phyloP scores from a whole-genome alignment of 1,140 invertebrate genomes.

The Chironomus tepperi region DNA sequence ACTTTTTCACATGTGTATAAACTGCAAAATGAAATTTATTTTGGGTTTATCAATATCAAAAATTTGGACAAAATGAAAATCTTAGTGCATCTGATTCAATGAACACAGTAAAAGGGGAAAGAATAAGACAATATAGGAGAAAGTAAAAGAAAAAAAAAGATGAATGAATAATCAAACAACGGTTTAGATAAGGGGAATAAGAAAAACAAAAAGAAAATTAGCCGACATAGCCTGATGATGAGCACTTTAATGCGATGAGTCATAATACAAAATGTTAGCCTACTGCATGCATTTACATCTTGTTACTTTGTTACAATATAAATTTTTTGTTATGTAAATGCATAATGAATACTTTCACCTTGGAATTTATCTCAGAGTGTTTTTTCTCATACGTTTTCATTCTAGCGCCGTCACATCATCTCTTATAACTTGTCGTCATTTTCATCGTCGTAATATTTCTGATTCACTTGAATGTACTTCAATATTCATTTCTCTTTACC shows the following conservation, averaged over 20 bases:
- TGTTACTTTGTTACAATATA: no score
- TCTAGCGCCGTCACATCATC: no score
- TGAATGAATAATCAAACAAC: background rate
- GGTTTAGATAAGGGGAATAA: background rate
- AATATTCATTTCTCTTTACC: no score
- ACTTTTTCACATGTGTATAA: no score
- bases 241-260: slow-evolving; percentile 1
- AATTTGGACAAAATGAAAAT: no score
- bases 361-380: background rate
- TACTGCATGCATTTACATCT: background rate
- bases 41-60: no score
- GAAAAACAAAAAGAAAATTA: slow-evolving; percentile 1
- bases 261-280: background rate
- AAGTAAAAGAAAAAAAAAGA: background rate
- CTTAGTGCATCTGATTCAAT: no score
- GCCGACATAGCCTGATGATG: background rate
- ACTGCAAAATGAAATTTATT: no score
- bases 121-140: background rate
- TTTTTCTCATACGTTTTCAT: background rate
- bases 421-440: no score
- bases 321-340: background rate
- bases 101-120: no score
- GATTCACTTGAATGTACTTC: no score
- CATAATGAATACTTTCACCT: slow-evolving; percentile 7
- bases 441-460: no score